Evolutionary conservation across 2,888 invertebrate species (phyloP), one percentile per base, ranked within the genome.

Genomic region (Cephalotes varians): DNA sequence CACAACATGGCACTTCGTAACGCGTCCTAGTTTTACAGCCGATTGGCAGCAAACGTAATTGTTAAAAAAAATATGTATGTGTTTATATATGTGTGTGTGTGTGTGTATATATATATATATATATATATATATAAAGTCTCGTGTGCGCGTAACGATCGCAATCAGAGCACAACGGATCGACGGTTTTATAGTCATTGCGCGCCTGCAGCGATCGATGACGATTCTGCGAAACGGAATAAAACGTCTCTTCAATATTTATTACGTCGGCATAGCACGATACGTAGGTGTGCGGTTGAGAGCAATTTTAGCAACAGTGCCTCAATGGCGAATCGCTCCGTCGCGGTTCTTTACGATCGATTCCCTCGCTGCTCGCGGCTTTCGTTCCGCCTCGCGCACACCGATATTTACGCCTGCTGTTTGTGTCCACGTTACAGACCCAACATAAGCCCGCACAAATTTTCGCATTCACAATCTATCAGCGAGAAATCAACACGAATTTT

Each of bases 341-440:
- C 84, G 83, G 81, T 85, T 85, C 87, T 89, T 89, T 86, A 74
- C 84, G 83, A 90, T 86, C 90, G 88, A 90, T 90, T 89, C 87
- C 84, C 82, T 85, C 65, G 37, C 88, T 56, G 73, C 79, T 62
- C 67, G 76, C 81, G 80, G 58, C 67, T 56, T 82, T 85, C 83
- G 87, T 87, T 80, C 60, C 83, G 74, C 62, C 74, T 56, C 60
- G 69, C 64, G 56, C 74, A n/a, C 62, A 58, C 56, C 74, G 88
- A 84, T 84, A 86, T 88, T 91, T 90, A 89, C 86, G 86, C 86
- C 79, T 83, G 67, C 76, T 69, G 80, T 86, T 90, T 85, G 85
- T 82, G 84, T 64, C 15, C 62, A 40, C 25, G 40, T 64, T 40
- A 64, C 1, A 15, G 40, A 85, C 86, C 56, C 85, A 54, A 44